phyloP scores from a whole-genome alignment of 2,113 vertebrate genomes.

The Megaceryle torquata region DNA sequence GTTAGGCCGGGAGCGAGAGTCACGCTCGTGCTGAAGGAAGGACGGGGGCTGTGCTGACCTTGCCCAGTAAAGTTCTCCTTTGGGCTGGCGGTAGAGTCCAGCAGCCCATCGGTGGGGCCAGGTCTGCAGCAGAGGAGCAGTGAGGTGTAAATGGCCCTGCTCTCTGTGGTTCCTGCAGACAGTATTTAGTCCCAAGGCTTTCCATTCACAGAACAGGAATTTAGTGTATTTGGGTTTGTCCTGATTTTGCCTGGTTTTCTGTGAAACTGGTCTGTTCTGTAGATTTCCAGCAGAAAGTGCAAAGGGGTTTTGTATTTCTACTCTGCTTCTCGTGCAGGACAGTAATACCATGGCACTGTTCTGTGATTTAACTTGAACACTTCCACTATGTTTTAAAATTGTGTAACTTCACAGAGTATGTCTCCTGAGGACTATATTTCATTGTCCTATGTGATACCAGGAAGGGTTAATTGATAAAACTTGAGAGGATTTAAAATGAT shows the following conservation, averaged over 20 bases:
- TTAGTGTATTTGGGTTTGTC: background rate
- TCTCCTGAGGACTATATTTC: background rate
- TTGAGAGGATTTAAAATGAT: background rate
- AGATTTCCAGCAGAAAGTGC: background rate
- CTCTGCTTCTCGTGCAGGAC: background rate
- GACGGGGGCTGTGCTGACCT: background rate
- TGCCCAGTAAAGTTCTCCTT: background rate
- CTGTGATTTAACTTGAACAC: background rate
- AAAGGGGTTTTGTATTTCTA: background rate
- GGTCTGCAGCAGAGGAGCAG: background rate
- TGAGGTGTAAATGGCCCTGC: background rate
- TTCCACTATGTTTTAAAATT: background rate
- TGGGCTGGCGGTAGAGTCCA: background rate
- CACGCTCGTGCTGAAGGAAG: rapidly evolving
- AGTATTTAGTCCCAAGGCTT: background rate
- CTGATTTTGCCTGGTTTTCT: background rate
- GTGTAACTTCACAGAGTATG: background rate
- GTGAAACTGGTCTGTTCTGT: background rate
- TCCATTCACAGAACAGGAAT: background rate
- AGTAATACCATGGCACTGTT: background rate
- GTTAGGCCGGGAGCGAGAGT: background rate
- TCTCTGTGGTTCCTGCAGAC: background rate
- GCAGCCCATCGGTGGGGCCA: background rate
- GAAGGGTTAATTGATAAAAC: background rate
- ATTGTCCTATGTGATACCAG: background rate